Conservation (phyloP, 2,113 vertebrate genomes). For the Nanorana parkeri region DNA sequence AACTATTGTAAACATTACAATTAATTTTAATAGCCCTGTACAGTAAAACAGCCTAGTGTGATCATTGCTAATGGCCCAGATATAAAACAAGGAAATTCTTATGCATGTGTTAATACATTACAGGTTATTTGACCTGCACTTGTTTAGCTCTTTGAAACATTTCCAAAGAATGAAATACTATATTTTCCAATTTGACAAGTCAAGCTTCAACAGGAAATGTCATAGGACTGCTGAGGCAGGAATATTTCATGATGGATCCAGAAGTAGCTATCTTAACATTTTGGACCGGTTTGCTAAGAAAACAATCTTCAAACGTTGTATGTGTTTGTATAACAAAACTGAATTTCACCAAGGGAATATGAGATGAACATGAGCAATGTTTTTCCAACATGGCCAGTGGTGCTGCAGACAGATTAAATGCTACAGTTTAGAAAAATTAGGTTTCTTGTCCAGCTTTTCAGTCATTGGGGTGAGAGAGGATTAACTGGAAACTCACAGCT, state of each 20-base stretch:
- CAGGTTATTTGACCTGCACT: background rate
- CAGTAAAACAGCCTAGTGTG: no score
- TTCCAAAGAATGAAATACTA: slow-evolving; percentile 18
- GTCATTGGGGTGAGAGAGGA: slow-evolving; percentile 2
- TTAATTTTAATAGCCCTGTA: no score
- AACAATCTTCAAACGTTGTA: slow-evolving; percentile 72
- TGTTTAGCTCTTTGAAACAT: background rate
- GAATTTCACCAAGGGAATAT: slow-evolving; percentile 64
- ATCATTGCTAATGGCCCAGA: no score
- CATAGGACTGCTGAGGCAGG: slow-evolving; percentile 32
- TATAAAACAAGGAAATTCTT: no score
- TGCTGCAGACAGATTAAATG: slow-evolving; percentile 32
- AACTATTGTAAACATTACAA: no score
- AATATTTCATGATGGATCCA: slow-evolving; percentile 56
- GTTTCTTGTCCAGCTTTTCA: slow-evolving; percentile 11
- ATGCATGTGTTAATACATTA: background rate
- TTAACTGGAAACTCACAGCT: slow-evolving; percentile 19
- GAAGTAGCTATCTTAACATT: slow-evolving; percentile 54
- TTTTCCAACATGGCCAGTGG: slow-evolving; percentile 49
- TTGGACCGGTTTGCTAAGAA: slow-evolving; percentile 70
- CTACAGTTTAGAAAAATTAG: slow-evolving; percentile 21
- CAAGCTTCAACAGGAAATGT: slow-evolving; percentile 33
- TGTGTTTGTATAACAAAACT: slow-evolving; percentile 71
- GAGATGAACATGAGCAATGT: slow-evolving; percentile 69
- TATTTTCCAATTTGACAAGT: slow-evolving; percentile 22